phyloP scores from a whole-genome alignment of 2,888 invertebrate genomes.

The Polietes domitor region DNA sequence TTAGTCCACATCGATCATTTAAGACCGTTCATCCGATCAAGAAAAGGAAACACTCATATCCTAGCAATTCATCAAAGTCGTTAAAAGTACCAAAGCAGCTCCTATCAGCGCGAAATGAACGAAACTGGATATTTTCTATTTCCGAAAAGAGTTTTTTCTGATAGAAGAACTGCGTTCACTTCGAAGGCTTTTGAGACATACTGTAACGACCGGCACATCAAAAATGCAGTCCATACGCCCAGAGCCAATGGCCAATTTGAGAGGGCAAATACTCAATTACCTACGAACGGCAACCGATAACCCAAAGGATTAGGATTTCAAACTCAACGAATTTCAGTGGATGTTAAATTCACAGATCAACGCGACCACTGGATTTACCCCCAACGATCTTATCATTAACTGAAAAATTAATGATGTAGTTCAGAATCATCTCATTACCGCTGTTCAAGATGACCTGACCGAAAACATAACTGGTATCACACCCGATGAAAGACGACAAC shows the following conservation, averaged over 20 bases:
- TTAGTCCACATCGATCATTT: conserved; percentile 64
- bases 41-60: conserved; percentile 35
- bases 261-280: background rate
- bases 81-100: conserved; percentile 50
- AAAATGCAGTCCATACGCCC: conserved; percentile 16
- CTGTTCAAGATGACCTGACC: conserved; percentile 59
- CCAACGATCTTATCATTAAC: conserved; percentile 59
- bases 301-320: background rate
- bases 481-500: conserved; percentile 11
- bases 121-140: conserved; percentile 57
- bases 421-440: conserved; percentile 38
- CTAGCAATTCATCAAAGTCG: conserved; percentile 57
- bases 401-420: conserved; percentile 49
- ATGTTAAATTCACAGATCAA: conserved; percentile 47
- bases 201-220: conserved; percentile 48
- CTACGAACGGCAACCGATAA: conserved; percentile 10
- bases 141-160: conserved; percentile 54
- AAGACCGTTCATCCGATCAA: conserved; percentile 52
- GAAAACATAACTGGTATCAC: too few species aligned
- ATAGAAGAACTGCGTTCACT: conserved; percentile 71
- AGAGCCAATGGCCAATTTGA: conserved; percentile 14
- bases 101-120: conserved; percentile 62
- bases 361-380: conserved; percentile 43
- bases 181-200: conserved; percentile 68
- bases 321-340: conserved; percentile 52